Evolutionary conservation across 64 coral and sea anemone species (phyloP), one percentile per base, ranked within the genome.

Genomic region (Montipora efflorescens): DNA sequence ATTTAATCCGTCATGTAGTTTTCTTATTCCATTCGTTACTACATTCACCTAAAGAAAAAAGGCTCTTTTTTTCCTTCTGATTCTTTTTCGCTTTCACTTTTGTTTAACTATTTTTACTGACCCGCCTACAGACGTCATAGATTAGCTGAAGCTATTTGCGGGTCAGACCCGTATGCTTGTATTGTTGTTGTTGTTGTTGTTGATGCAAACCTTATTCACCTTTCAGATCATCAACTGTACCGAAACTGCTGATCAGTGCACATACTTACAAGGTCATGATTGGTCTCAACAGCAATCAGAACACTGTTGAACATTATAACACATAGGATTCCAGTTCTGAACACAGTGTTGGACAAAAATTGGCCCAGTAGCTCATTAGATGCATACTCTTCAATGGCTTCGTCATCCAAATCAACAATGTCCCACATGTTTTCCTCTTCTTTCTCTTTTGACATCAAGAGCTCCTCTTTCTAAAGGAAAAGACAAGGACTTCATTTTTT

Each of bases 391-490:
- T 99, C 95, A 49, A 99, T 95, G 8, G 98, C 98, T n/a, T 99
- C 98, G 57, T 99, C 98, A 59, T 99, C 98, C 87, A 96, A 88
- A 47, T 96, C 92, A 69, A 99, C 98, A 79, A 99, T 96, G 73
- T 99, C 98, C 98, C 98, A 99, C 89, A 99, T 96, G 92, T 96
- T 99, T 86, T 99, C 98, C 75, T 99, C 98, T 23, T 80, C 83
- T 19, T 88, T 95, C 19, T 97, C 96, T 12, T 76, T 91, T 74
- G 62, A 62, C 78, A 97, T 87, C 84, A 97, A 66, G 5, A 81
- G 93, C 46, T 94, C 93, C 46, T 97, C 92, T 89, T 92, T 64
- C 95, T 97, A 79, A 36, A 74, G 48, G 53, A 21, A 49, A 46
- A 13, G 83, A 62, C 47, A 57, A 36, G 2, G 36, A 36, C 36